phyloP scores from a whole-genome alignment of 2,888 invertebrate species.

The Phortica okadai region DNA sequence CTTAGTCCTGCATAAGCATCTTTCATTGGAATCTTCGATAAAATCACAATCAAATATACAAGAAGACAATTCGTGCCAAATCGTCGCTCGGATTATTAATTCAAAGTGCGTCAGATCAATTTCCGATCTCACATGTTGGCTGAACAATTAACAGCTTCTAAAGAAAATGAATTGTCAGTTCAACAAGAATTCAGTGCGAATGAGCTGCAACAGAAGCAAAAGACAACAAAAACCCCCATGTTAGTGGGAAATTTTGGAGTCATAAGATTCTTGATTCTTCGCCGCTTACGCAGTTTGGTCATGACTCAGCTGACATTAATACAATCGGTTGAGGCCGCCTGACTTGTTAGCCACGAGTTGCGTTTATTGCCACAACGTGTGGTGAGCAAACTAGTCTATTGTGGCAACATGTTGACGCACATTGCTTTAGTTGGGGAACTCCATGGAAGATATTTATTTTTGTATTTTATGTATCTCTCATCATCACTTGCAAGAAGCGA shows the following conservation, averaged over 20 bases:
- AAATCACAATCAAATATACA: too few relatives aligned
- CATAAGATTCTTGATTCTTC: not conserved
- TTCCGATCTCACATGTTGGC: not conserved
- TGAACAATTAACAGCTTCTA: not conserved
- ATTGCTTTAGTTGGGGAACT: not conserved
- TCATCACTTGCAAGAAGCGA: not conserved
- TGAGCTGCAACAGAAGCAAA: too few relatives aligned
- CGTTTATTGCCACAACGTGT: not conserved
- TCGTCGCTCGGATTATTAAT: not conserved
- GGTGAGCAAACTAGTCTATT: not conserved
- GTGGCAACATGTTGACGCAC: conserved; percentile 1
- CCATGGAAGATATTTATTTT: not conserved
- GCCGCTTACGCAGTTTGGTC: conserved; percentile 41
- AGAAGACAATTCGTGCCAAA: too few relatives aligned
- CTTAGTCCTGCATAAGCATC: too few relatives aligned
- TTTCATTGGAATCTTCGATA: too few relatives aligned
- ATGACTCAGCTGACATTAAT: conserved; percentile 57
- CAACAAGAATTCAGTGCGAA: too few relatives aligned
- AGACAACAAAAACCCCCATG: conserved; percentile 58
- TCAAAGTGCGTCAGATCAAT: not conserved
- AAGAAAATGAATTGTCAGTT: not conserved
- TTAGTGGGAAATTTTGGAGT: conserved; percentile 65
- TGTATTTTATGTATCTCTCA: not conserved
- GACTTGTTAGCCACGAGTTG: not conserved
- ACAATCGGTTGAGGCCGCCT: conserved; percentile 17